phyloP scores from a whole-genome alignment of 1,140 invertebrate genomes.

The Bursaphelenchus mucronatus region DNA sequence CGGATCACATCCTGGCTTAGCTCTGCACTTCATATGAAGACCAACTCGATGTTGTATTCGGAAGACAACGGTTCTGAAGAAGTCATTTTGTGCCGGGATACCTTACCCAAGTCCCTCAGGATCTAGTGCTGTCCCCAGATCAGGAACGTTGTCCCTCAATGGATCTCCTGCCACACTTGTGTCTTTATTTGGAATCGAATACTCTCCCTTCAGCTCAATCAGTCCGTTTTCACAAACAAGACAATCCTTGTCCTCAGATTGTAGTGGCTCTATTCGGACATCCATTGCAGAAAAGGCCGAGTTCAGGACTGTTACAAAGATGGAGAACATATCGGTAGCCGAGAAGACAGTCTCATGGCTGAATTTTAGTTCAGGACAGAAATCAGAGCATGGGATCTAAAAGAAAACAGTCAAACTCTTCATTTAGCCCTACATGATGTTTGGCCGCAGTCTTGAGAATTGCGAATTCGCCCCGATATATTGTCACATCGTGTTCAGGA shows the following conservation, averaged over 20 bases:
- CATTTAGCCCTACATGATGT: conserved; percentile 16
- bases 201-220: not conserved
- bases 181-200: no score
- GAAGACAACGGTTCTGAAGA: conserved; percentile 11
- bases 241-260: not conserved
- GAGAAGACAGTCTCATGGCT: conserved; percentile 31
- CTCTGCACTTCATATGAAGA: not conserved
- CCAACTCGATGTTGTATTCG: not conserved
- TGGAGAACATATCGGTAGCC: conserved; percentile 25
- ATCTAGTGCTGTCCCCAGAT: not conserved
- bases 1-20: not conserved
- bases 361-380: conserved; percentile 34
- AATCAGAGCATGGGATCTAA: conserved; percentile 28
- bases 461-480: conserved; percentile 35
- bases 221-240: not conserved
- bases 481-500: conserved; percentile 27
- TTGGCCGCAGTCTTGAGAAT: conserved; percentile 28
- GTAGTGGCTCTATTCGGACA: conserved; percentile 7
- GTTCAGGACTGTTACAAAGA: conserved; percentile 37
- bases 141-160: not conserved
- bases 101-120: conserved; percentile 8
- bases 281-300: conserved; percentile 20
- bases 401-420: conserved; percentile 34
- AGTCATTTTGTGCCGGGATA: not conserved
- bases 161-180: not conserved